Conservation (phyloP, 2,888 invertebrate genomes). For the Eristalinus aeneus region DNA sequence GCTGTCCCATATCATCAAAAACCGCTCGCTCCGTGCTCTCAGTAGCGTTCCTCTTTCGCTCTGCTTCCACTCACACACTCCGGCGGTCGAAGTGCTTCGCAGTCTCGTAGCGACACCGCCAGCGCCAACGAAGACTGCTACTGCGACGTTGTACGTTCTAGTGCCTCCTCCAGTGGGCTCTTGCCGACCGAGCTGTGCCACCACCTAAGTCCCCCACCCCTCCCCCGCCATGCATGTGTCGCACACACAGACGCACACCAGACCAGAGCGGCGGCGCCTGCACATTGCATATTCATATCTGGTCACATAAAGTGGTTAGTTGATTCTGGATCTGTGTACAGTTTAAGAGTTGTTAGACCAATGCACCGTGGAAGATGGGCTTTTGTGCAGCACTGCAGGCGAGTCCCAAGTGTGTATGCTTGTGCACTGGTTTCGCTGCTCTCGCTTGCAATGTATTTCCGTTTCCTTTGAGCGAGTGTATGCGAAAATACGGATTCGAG, state of each 20-base stretch:
- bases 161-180: slow-evolving; percentile 65
- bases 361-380: slow-evolving; percentile 69
- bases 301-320: slow-evolving; percentile 74
- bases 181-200: slow-evolving; percentile 54
- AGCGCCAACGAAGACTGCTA: slow-evolving; percentile 21
- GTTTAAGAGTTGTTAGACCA: slow-evolving; percentile 71
- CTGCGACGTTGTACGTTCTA: slow-evolving; percentile 69
- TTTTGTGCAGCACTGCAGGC: slow-evolving; percentile 68
- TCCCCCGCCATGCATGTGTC: slow-evolving; percentile 27
- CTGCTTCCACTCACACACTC: background rate
- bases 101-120: slow-evolving; percentile 1
- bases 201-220: no score
- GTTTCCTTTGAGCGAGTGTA: slow-evolving; percentile 64
- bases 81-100: slow-evolving; percentile 1
- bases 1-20: slow-evolving; percentile 70
- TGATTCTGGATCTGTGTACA: slow-evolving; percentile 71
- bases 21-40: slow-evolving; percentile 27
- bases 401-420: slow-evolving; percentile 59
- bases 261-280: slow-evolving; percentile 20
- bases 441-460: slow-evolving; percentile 67
- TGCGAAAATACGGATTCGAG: slow-evolving; percentile 46
- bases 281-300: slow-evolving; percentile 70
- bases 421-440: slow-evolving; percentile 63
- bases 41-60: background rate
- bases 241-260: slow-evolving; percentile 9